phyloP scores from a whole-genome alignment of 2,888 invertebrate genomes.

The Anodontia alba region DNA sequence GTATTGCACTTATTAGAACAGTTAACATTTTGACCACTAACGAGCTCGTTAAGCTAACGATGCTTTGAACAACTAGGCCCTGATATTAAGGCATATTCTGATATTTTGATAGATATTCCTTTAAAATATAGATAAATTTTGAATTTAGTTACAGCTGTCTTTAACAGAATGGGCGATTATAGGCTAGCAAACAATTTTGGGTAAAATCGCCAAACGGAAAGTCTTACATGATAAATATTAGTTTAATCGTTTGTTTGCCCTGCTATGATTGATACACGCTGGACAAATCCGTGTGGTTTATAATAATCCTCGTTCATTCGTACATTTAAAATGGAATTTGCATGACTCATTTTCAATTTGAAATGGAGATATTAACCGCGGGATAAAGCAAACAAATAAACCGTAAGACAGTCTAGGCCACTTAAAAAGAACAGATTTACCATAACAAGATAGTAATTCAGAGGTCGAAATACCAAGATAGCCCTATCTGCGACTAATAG shows the following conservation, averaged over 20 bases:
- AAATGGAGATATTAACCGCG: slow-evolving; percentile 18
- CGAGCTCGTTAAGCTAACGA: too few relatives aligned
- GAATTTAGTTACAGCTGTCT: too few relatives aligned
- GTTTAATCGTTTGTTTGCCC: not conserved
- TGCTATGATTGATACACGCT: not conserved
- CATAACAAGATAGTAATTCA: slow-evolving; percentile 7
- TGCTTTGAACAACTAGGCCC: too few relatives aligned
- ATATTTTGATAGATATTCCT: too few relatives aligned
- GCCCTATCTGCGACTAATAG: slow-evolving; percentile 48
- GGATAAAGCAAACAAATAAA: slow-evolving; percentile 6
- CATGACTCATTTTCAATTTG: slow-evolving; percentile 15
- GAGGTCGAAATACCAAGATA: slow-evolving; percentile 19
- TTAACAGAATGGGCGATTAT: too few relatives aligned
- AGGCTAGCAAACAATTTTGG: too few relatives aligned
- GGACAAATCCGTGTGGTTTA: not conserved
- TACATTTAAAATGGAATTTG: not conserved
- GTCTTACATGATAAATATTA: slow-evolving; percentile 9
- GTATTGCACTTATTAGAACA: too few relatives aligned
- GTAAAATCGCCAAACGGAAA: too few relatives aligned
- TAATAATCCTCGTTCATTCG: not conserved
- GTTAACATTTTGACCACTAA: too few relatives aligned
- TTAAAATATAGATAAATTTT: too few relatives aligned
- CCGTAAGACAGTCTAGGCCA: slow-evolving; percentile 11
- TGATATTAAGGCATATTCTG: too few relatives aligned
- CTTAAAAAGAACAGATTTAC: slow-evolving; percentile 27